Percentiles rank a stretch among this genome's conserved stretches.
Conservation (phyloP, 2,888 invertebrate species). For the Acleris cristana region DNA sequence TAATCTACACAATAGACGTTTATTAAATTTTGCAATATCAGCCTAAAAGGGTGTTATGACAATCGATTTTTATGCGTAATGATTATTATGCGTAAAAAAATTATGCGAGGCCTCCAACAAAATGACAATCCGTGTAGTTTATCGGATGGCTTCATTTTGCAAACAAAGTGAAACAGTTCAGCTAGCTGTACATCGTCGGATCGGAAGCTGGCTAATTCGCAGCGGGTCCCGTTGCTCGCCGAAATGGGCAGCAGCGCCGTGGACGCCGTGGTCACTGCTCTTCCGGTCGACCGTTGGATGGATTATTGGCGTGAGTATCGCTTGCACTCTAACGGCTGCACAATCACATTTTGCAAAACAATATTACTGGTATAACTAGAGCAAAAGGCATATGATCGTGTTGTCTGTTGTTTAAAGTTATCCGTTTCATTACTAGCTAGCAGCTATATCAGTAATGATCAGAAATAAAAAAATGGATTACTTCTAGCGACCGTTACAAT, state of each 20-base stretch:
- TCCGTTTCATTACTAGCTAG: too few relatives aligned
- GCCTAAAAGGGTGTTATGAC: too few relatives aligned
- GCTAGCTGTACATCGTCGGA: slow-evolving; percentile 34
- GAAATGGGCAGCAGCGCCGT: slow-evolving; percentile 58
- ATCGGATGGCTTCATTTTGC: slow-evolving; percentile 19
- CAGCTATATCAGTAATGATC: too few relatives aligned
- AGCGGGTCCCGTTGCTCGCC: slow-evolving; percentile 74
- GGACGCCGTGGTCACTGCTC: slow-evolving; percentile 70
- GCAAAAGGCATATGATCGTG: background rate
- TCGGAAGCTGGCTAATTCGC: slow-evolving; percentile 60
- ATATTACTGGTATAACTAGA: background rate
- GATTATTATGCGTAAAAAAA: too few relatives aligned
- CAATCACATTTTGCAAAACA: slow-evolving; percentile 31
- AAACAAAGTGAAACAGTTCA: slow-evolving; percentile 30
- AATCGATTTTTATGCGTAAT: too few relatives aligned
- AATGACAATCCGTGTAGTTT: slow-evolving; percentile 13
- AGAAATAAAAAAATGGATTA: too few relatives aligned
- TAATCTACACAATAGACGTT: too few relatives aligned
- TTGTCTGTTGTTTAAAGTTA: too few relatives aligned
- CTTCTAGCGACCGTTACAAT: too few relatives aligned
- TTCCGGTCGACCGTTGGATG: slow-evolving; percentile 62
- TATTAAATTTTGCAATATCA: too few relatives aligned
- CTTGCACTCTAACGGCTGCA: slow-evolving; percentile 31
- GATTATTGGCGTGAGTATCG: slow-evolving; percentile 38
- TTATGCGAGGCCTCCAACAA: too few relatives aligned